phyloP scores from a whole-genome alignment of 2,797 vertebrate genomes.

The Leptodactylus fallax region DNA sequence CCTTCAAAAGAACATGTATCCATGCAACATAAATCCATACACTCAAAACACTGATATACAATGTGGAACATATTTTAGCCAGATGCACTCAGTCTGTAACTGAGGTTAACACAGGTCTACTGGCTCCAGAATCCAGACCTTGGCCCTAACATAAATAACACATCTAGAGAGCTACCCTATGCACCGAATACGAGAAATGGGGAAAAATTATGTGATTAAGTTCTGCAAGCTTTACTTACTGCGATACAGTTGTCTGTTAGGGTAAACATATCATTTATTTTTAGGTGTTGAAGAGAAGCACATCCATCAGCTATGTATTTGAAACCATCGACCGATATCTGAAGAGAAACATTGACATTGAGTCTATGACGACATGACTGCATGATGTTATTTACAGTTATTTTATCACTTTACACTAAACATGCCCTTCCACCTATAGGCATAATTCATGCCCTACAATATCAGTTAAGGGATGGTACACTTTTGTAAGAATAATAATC shows the following conservation, averaged over 20 bases:
- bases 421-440: neutral
- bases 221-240: conserved; percentile 69
- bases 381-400: neutral
- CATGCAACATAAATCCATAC: conserved; percentile 34
- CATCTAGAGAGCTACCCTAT: neutral
- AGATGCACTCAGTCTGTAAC: conserved; percentile 30
- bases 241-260: conserved; percentile 81
- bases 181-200: neutral
- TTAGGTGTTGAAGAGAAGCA: conserved; percentile 77
- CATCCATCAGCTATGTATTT: conserved; percentile 78
- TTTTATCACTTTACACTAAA: neutral
- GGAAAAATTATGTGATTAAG: neutral
- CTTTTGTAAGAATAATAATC: neutral
- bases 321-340: conserved; percentile 85
- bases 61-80: conserved; percentile 38
- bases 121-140: conserved; percentile 21
- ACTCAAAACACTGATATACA: conserved; percentile 27
- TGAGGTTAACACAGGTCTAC: conserved; percentile 25
- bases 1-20: conserved; percentile 26
- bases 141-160: conserved; percentile 7
- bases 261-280: conserved; percentile 81
- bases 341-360: conserved; percentile 46
- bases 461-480: neutral
- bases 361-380: neutral
- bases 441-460: neutral